Conservation (phyloP, 2,113 vertebrate genomes). For the Cyrtonyx montezumae region DNA sequence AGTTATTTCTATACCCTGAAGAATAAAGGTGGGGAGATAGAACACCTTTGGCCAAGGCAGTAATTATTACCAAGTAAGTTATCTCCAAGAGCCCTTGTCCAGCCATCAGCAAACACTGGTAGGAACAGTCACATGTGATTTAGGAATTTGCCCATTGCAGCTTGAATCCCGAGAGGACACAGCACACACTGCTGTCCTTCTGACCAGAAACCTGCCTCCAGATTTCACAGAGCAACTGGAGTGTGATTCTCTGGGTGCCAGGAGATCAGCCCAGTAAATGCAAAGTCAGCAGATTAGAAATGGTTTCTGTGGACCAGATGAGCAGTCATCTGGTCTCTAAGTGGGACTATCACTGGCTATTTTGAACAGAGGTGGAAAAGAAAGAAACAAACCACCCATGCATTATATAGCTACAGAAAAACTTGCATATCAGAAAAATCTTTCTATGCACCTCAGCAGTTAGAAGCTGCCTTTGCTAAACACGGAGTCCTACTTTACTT, state of each 20-base stretch:
- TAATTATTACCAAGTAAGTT: background rate
- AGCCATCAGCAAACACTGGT: background rate
- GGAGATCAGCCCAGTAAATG: background rate
- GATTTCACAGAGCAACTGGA: background rate
- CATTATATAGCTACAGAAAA: background rate
- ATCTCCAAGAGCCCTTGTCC: background rate
- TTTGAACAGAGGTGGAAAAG: background rate
- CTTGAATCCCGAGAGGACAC: accelerated
- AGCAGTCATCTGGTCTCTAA: background rate
- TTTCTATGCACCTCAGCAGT: background rate
- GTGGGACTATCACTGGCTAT: accelerated
- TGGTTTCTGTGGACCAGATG: background rate
- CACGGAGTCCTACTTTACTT: background rate
- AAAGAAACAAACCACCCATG: accelerated
- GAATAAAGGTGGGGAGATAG: background rate
- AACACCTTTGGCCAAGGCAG: background rate
- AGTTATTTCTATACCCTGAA: background rate
- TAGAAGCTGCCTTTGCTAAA: background rate
- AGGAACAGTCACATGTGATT: background rate
- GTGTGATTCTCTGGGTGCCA: background rate
- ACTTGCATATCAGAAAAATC: background rate
- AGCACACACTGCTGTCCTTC: background rate
- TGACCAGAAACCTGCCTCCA: background rate
- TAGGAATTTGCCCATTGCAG: accelerated
- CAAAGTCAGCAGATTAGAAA: background rate